These are phyloP conservation scores for Aricia agestis DNA, from an alignment of 1,140 invertebrate species.

Conservation along the genomic window DNA sequence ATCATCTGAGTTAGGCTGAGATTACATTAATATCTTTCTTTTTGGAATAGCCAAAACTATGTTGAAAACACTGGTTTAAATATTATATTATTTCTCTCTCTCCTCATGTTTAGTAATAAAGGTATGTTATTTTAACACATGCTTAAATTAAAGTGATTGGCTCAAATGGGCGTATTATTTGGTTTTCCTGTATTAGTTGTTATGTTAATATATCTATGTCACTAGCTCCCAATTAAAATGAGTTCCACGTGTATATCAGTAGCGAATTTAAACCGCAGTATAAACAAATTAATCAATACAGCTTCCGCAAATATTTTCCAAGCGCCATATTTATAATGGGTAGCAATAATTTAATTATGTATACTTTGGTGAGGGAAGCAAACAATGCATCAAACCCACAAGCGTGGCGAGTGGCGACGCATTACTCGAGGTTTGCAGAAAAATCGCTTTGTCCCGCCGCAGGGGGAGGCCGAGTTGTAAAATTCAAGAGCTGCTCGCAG, in stretches of 20 bases:
- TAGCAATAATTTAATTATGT: slow-evolving; percentile 13
- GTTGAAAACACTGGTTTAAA: no score
- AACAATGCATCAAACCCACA: slow-evolving; percentile 16
- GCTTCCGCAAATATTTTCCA: not conserved
- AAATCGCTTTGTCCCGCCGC: slow-evolving; percentile 31
- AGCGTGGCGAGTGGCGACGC: slow-evolving; percentile 15
- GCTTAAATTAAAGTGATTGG: no score
- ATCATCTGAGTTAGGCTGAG: not conserved
- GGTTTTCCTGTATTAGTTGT: no score
- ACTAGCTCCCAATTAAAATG: no score
- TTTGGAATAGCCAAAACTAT: not conserved
- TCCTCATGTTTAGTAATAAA: no score
- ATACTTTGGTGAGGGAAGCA: not conserved
- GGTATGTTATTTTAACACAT: no score
- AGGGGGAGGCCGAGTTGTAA: slow-evolving; percentile 27
- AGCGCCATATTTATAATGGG: not conserved
- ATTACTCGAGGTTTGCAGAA: slow-evolving; percentile 29
- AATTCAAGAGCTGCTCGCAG: slow-evolving; percentile 29
- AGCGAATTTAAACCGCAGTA: not conserved
- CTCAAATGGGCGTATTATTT: no score
- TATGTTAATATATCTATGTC: no score
- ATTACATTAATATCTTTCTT: not conserved
- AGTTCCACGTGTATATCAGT: not conserved
- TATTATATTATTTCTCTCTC: no score
- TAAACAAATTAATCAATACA: not conserved